A percentile compares a stretch with the other conserved stretches of the same genome.
Conservation (phyloP, 2,888 invertebrate species). For the Xylocampa areola region DNA sequence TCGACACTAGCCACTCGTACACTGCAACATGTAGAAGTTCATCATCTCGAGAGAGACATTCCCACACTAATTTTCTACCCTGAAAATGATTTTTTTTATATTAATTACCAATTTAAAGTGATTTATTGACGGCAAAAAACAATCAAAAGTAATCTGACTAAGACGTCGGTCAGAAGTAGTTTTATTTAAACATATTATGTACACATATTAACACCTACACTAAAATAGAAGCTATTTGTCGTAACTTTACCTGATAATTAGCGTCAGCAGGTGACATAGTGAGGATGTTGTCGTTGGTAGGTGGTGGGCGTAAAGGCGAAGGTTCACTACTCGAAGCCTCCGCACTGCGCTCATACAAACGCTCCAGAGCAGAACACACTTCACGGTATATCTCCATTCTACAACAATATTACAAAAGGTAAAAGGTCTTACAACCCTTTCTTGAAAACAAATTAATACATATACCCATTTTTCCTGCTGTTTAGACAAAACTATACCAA, state of each 20-base stretch:
- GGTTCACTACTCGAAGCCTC: conserved; percentile 82
- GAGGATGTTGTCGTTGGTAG: conserved; percentile 71
- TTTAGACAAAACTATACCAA: too few species aligned
- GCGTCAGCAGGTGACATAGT: conserved; percentile 83
- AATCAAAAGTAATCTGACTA: too few species aligned
- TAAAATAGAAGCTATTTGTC: neutral
- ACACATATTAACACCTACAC: too few species aligned
- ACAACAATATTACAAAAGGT: conserved; percentile 45
- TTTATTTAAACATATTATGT: too few species aligned
- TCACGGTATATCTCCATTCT: conserved; percentile 97
- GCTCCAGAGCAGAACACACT: conserved; percentile 94
- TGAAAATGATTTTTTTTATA: too few species aligned
- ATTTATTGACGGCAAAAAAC: too few species aligned
- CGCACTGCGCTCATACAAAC: conserved; percentile 90
- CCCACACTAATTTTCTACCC: conserved; percentile 90
- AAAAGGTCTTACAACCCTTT: too few species aligned
- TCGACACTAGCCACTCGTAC: conserved; percentile 97
- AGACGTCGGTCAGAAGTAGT: too few species aligned
- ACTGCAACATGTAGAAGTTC: conserved; percentile 97
- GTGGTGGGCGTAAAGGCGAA: conserved; percentile 68
- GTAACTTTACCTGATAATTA: conserved; percentile 77
- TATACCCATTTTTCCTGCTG: too few species aligned
- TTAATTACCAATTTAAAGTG: too few species aligned
- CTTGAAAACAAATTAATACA: too few species aligned
- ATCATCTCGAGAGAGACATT: conserved; percentile 93